phyloP scores from a whole-genome alignment of 53 echinoderm and acorn worm species.

The Echinarachnius parma region DNA sequence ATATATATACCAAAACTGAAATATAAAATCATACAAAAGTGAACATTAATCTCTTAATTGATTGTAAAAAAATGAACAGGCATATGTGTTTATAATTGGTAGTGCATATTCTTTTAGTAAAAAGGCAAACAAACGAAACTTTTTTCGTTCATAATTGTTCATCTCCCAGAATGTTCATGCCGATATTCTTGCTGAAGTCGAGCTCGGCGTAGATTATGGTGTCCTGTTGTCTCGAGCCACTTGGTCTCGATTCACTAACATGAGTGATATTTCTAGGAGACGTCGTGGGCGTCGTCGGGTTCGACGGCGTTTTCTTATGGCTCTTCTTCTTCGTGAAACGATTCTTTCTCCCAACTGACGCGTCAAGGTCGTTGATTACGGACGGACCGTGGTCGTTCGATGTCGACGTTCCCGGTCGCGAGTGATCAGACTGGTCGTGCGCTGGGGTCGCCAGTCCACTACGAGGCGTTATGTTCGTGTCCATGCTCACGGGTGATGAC shows the following conservation, averaged over 20 bases:
- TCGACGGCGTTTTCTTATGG: conserved; percentile 4
- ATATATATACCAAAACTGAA: too few relatives aligned
- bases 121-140: too few relatives aligned
- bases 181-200: conserved; percentile 33
- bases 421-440: background rate
- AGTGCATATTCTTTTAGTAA: too few relatives aligned
- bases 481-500: conserved; percentile 10
- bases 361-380: conserved; percentile 23
- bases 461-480: conserved; percentile 23
- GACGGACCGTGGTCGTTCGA: background rate
- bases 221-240: conserved; percentile 11
- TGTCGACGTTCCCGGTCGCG: conserved; percentile 1
- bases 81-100: too few relatives aligned
- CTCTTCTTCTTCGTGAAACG: conserved; percentile 19
- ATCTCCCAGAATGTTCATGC: conserved; percentile 48
- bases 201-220: conserved; percentile 46
- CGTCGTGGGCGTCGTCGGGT: background rate
- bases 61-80: too few relatives aligned
- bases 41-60: too few relatives aligned
- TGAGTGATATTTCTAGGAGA: conserved; percentile 14
- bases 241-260: background rate
- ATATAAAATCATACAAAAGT: too few relatives aligned
- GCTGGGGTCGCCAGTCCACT: conserved; percentile 11
- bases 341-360: conserved; percentile 25
- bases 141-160: conserved; percentile 36